Evolutionary conservation across 2,797 vertebrate genomes (phyloP).

Genomic region (Melanogrammus aeglefinus): DNA sequence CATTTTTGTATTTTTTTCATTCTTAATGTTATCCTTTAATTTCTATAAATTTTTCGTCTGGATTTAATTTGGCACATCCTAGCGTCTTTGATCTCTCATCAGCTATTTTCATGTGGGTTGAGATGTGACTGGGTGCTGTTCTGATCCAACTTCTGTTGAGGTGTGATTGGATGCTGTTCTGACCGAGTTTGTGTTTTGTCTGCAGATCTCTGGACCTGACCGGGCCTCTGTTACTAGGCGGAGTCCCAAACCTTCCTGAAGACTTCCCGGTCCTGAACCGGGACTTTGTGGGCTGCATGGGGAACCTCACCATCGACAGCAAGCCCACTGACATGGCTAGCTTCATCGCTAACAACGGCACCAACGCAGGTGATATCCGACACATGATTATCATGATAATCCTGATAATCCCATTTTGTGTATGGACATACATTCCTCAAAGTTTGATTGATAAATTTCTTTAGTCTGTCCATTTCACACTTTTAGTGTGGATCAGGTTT

Average conservation of each 20-base stretch:
- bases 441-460: background rate
- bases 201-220: constrained; percentile 95
- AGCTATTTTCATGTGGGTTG: no score
- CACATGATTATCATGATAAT: background rate
- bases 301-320: constrained; percentile 90
- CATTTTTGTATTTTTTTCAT: background rate
- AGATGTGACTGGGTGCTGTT: background rate
- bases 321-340: constrained; percentile 89
- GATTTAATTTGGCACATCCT: no score
- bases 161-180: background rate
- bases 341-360: constrained; percentile 96
- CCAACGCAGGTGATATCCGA: constrained; percentile 77
- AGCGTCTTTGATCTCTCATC: no score
- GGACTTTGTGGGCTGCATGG: constrained; percentile 95
- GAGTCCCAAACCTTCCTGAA: constrained; percentile 94
- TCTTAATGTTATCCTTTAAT: background rate
- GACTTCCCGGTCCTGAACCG: constrained; percentile 93
- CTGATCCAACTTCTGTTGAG: background rate
- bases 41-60: background rate
- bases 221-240: constrained; percentile 90
- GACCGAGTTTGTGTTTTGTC: background rate
- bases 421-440: background rate
- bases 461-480: background rate
- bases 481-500: background rate
- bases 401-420: background rate